Conservation (phyloP, 2,113 vertebrate genomes). For the Apteryx owenii region DNA sequence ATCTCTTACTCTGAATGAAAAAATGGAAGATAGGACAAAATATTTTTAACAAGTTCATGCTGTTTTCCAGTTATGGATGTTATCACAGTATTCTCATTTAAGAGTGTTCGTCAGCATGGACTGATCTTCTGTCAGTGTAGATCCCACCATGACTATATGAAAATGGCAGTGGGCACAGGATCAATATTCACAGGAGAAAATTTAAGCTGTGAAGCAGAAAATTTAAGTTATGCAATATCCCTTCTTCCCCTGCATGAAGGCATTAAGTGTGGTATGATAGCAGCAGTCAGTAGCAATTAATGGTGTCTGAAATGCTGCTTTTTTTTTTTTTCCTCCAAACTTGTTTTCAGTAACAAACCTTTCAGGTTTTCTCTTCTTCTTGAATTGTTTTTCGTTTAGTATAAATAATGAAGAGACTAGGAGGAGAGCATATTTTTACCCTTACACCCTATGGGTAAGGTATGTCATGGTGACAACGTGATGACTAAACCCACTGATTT, state of each 20-base stretch:
- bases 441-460: neutral
- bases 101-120: neutral
- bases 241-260: neutral
- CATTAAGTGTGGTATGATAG: neutral
- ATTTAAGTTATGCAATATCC: neutral
- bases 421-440: neutral
- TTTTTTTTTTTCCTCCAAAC: neutral
- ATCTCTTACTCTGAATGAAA: neutral
- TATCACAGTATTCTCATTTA: neutral
- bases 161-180: neutral
- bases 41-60: neutral
- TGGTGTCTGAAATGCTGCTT: neutral
- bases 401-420: neutral
- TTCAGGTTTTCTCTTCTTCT: neutral
- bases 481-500: neutral
- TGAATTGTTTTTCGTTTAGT: neutral
- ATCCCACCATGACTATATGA: neutral
- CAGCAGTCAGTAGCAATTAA: neutral
- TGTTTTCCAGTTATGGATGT: neutral
- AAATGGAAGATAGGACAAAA: neutral
- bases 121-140: neutral
- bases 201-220: neutral
- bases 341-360: neutral
- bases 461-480: neutral
- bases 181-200: neutral